A percentile compares a stretch with the other conserved stretches of the same genome.
Evolutionary conservation across 2,888 invertebrate species (phyloP).

Genomic region (Seladonia tumulorum): DNA sequence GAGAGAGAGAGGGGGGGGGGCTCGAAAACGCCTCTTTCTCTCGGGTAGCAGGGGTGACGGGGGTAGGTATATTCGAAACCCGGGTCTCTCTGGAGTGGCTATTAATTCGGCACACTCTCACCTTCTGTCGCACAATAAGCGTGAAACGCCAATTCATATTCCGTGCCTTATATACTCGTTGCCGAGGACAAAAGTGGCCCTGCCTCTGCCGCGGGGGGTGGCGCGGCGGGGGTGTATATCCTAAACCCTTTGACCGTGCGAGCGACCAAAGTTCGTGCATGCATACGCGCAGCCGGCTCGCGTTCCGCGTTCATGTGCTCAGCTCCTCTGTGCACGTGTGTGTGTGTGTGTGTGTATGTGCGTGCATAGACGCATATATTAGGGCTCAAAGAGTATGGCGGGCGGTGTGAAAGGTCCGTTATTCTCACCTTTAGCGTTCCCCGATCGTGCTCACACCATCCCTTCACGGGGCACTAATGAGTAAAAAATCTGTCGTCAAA

Average conservation of each 20-base stretch:
- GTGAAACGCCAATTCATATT: constrained; percentile 83
- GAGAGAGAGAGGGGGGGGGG: constrained; percentile 31
- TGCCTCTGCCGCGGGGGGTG: constrained; percentile 51
- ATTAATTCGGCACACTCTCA: constrained; percentile 82
- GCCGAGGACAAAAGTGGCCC: constrained; percentile 75
- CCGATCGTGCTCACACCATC: constrained; percentile 48
- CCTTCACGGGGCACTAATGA: constrained; percentile 30
- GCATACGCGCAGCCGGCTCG: constrained; percentile 4
- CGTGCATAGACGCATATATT: constrained; percentile 39
- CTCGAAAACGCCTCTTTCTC: constrained; percentile 61
- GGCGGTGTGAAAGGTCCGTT: constrained; percentile 63
- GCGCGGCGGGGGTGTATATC: constrained; percentile 59
- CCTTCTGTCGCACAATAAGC: constrained; percentile 80
- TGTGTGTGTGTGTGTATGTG: neutral
- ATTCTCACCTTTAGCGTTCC: constrained; percentile 61
- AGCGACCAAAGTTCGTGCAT: constrained; percentile 61
- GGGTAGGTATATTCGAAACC: constrained; percentile 70
- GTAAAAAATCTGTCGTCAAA: constrained; percentile 18
- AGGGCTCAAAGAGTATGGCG: constrained; percentile 42
- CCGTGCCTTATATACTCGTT: constrained; percentile 76
- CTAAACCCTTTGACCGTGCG: constrained; percentile 72
- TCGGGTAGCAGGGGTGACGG: constrained; percentile 38
- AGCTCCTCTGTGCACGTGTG: neutral
- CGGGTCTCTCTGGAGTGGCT: constrained; percentile 79
- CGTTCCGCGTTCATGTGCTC: neutral